Evolutionary conservation across 2,113 vertebrate genomes (phyloP).

Genomic region (Ctenodactylus gundi): DNA sequence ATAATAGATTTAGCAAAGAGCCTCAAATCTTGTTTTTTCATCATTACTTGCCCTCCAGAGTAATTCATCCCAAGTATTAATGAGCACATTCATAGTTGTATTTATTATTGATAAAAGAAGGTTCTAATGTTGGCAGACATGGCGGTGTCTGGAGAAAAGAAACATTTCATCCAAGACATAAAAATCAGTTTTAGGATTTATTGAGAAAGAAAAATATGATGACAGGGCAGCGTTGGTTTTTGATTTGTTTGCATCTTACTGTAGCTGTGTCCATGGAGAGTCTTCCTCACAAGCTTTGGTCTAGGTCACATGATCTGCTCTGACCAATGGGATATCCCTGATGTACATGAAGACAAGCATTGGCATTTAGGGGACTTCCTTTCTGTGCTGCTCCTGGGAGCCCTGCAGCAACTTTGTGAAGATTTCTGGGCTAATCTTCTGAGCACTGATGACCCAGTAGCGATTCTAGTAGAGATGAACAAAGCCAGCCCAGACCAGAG

Average conservation of each 20-base stretch:
- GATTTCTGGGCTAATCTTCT: neutral
- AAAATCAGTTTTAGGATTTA: neutral
- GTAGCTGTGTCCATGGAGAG: neutral
- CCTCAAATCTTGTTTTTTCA: neutral
- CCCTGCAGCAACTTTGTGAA: neutral
- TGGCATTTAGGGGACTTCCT: neutral
- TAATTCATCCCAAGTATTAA: neutral
- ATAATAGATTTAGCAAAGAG: neutral
- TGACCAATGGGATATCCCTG: neutral
- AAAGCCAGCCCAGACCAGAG: neutral
- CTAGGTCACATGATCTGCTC: neutral
- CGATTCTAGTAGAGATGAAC: neutral
- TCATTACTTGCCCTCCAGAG: neutral
- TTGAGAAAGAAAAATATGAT: neutral
- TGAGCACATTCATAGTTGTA: neutral
- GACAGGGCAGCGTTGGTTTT: neutral
- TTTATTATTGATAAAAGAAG: neutral
- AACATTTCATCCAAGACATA: neutral
- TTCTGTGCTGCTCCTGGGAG: neutral
- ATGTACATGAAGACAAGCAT: neutral
- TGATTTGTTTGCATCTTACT: neutral
- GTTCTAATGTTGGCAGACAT: neutral
- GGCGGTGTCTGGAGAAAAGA: neutral
- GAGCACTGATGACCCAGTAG: neutral
- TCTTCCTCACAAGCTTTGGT: neutral